Percentiles rank a stretch among this genome's conserved stretches.
These are phyloP conservation scores for Sitobion miscanthi DNA, from an alignment of 1,140 invertebrate genomes.

Conservation along the genomic window DNA sequence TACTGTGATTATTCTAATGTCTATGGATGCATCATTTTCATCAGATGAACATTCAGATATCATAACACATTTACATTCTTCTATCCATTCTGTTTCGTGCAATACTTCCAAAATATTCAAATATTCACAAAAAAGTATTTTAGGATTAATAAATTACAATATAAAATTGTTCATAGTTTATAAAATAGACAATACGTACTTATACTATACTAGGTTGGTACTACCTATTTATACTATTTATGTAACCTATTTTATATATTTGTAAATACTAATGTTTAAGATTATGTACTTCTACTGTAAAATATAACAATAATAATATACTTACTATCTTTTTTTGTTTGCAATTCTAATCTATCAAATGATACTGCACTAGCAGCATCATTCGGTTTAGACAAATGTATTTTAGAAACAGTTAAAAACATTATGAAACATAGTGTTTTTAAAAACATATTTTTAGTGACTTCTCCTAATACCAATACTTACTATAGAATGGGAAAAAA, in stretches of 20 bases:
- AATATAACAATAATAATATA: not conserved
- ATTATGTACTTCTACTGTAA: not conserved
- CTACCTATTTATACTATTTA: not conserved
- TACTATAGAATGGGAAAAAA: not conserved
- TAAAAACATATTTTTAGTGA: constrained; percentile 23
- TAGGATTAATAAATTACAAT: not conserved
- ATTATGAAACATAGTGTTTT: not conserved
- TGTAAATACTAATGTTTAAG: not conserved
- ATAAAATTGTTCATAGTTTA: not conserved
- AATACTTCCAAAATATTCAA: constrained; percentile 18
- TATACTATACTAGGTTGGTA: too few species aligned
- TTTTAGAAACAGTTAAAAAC: not conserved
- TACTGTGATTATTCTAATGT: constrained; percentile 51
- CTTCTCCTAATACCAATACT: not conserved
- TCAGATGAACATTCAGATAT: not conserved
- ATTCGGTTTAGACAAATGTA: not conserved
- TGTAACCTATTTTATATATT: not conserved
- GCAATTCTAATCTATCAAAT: constrained; percentile 32
- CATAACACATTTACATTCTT: constrained; percentile 47
- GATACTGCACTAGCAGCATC: not conserved
- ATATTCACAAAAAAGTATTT: not conserved
- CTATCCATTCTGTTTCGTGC: constrained; percentile 11
- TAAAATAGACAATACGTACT: not conserved
- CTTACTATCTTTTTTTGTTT: constrained; percentile 40
- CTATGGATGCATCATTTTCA: constrained; percentile 22